These are phyloP conservation scores for Mus spretus DNA, from an alignment of 2,797 vertebrate genomes.

Conservation along the genomic window DNA sequence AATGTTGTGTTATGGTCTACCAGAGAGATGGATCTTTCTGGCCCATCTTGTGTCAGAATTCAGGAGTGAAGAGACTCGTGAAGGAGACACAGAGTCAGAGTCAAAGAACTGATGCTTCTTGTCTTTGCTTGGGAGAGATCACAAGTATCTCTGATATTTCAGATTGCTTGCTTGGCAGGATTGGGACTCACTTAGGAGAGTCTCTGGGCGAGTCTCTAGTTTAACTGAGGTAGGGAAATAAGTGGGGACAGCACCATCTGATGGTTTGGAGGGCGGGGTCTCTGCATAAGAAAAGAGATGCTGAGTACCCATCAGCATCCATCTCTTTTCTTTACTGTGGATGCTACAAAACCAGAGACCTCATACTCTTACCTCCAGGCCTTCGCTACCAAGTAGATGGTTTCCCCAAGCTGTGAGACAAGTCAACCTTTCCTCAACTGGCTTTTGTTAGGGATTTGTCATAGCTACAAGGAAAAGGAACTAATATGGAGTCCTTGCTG, in stretches of 20 bases:
- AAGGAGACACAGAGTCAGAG: neutral
- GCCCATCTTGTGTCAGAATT: neutral
- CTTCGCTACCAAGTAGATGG: neutral
- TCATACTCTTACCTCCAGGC: neutral
- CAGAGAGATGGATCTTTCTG: neutral
- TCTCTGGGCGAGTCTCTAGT: neutral
- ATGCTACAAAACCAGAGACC: too few species aligned
- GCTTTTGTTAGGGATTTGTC: neutral
- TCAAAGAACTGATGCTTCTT: neutral
- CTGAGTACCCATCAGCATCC: neutral
- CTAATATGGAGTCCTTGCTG: neutral
- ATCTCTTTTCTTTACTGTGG: neutral
- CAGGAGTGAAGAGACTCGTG: neutral
- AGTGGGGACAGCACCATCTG: neutral
- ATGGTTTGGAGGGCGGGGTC: neutral
- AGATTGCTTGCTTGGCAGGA: neutral
- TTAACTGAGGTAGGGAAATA: neutral
- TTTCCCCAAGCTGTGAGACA: neutral
- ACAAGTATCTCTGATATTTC: neutral
- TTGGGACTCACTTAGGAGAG: neutral
- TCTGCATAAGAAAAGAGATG: neutral
- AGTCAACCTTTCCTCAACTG: too few species aligned
- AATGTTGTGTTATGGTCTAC: neutral
- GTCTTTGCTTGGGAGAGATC: neutral
- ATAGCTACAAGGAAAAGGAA: neutral